phyloP scores from a whole-genome alignment of 2,113 vertebrate genomes.

The Cromileptes altivelis region DNA sequence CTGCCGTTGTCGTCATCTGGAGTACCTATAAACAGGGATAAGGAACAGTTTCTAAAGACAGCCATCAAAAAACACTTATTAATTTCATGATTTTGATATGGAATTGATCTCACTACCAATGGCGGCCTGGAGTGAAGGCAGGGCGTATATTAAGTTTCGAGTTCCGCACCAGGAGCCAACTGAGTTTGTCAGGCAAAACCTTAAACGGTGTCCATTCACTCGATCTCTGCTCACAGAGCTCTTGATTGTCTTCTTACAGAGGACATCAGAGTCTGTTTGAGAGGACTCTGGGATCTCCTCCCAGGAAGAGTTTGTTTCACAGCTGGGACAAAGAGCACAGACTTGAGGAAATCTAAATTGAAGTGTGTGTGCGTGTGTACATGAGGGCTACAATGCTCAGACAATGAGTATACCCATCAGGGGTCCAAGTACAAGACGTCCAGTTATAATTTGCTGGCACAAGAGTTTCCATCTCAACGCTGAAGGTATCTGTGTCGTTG shows the following conservation, averaged over 20 bases:
- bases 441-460: conserved; percentile 67
- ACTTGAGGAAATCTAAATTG: conserved; percentile 3
- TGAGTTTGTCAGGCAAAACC: conserved; percentile 87
- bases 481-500: background rate
- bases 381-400: background rate
- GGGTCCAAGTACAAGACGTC: conserved; percentile 9
- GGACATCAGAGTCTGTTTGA: conserved; percentile 19
- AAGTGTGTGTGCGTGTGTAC: background rate
- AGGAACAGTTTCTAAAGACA: background rate
- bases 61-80: background rate
- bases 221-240: conserved; percentile 68
- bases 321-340: conserved; percentile 48
- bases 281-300: background rate
- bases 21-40: conserved; percentile 8
- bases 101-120: background rate
- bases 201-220: conserved; percentile 46
- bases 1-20: fast-evolving
- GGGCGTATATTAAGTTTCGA: fast-evolving
- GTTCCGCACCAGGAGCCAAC: conserved; percentile 77
- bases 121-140: fast-evolving
- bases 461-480: conserved; percentile 35
- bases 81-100: background rate
- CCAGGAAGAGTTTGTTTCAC: conserved; percentile 48
- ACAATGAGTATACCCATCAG: conserved; percentile 42
- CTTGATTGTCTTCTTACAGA: conserved; percentile 82